Base-by-base conservation (phyloP, 1,140 invertebrate species). In the Lepidurus couesii region DNA sequence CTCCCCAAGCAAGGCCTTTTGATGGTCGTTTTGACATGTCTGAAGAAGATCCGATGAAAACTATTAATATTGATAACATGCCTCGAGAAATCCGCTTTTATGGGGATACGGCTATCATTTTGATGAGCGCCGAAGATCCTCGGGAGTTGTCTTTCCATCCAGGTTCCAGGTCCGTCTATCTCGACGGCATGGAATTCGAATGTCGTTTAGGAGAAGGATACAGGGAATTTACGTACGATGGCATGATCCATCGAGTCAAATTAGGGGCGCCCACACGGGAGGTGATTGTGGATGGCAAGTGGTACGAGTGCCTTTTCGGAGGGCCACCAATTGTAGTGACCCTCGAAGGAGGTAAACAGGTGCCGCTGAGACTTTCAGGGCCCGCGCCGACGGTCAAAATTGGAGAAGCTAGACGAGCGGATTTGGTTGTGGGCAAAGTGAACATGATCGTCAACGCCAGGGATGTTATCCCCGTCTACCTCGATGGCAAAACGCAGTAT, bases 181-280 rank as follows among this genome's bases (percentile, higher is more conserved):
- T 83, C 75, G 80, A 82, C 44, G 77, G 74, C 13, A 77, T 81
- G 73, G 75, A 79, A 43, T 43, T 79, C 13, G 77, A 81, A 42
- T 79, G 80, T 16, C 42, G 44, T 9, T 75, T 82, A 16, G 82
- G 82, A n/a, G 83, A 84, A 45, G 84, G 82, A 21, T 83, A 84
- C 74, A 79, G 81, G 34, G 82, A 84, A 78, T 81, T 84, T 53
- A 82, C 86, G 43, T 79, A 43, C 43, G 77, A 87, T 81, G 86
- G 86, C 73, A 84, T 86, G 74, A 82, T 83, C 45, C 87, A 86
- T 81, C 88, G 90, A 79, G 92, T 99, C 44, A 89, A 92, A 81
- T 92, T 98, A 80, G 97, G 97, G 45, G 93, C 92, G 26, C 96
- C 96, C 0, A 96, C 95, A 0, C 88, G 95, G 77, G 96, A 98